Conservation (phyloP, 2,113 vertebrate species). For the Motacilla alba region DNA sequence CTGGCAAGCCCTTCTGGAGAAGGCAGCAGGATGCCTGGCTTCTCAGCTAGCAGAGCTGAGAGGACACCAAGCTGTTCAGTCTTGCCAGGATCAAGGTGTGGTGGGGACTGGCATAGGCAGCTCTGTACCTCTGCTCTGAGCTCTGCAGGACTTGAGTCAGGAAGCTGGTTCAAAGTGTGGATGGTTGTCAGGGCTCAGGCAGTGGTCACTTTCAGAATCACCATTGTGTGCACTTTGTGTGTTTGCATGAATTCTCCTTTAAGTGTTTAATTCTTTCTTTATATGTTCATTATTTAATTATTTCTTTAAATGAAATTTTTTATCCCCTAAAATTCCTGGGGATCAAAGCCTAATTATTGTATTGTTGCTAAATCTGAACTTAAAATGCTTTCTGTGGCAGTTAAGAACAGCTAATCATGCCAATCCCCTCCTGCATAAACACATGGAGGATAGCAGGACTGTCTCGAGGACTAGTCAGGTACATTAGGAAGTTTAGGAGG, state of each 20-base stretch:
- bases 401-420: background rate
- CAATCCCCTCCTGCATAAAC: background rate
- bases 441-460: background rate
- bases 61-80: background rate
- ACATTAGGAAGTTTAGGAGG: background rate
- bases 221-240: background rate
- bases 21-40: background rate
- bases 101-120: background rate
- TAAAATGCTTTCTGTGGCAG: background rate
- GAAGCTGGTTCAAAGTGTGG: background rate
- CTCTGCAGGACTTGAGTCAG: background rate
- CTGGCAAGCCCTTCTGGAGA: background rate
- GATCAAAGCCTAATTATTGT: background rate
- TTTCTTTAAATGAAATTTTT: background rate
- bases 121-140: background rate
- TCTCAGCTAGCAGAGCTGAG: accelerated
- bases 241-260: background rate
- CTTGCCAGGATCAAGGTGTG: background rate
- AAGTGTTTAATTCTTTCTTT: background rate
- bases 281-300: background rate
- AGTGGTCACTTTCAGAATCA: background rate
- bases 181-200: background rate
- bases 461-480: background rate
- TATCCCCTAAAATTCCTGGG: background rate
- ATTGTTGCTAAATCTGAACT: background rate